A percentile compares a stretch with the other conserved stretches of the same genome.
These are phyloP conservation scores for Chrysemys picta DNA, from an alignment of 2,113 vertebrate species.

Conservation along the genomic window DNA sequence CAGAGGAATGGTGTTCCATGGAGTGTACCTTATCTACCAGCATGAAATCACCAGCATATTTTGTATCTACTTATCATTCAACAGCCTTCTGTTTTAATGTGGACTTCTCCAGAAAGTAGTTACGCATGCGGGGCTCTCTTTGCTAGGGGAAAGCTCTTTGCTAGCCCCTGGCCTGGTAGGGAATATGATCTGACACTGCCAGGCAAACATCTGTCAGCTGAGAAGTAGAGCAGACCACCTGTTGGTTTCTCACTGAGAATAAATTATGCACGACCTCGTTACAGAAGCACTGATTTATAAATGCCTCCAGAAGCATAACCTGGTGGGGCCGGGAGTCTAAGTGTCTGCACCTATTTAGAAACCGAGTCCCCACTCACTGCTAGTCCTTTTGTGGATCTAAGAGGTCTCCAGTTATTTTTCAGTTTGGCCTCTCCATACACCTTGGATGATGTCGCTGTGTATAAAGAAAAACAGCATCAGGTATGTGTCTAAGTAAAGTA, in stretches of 20 bases:
- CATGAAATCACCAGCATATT: background rate
- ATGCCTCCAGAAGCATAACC: background rate
- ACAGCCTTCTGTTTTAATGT: background rate
- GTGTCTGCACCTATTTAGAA: background rate
- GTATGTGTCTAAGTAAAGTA: background rate
- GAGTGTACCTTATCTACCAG: background rate
- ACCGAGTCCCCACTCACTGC: background rate
- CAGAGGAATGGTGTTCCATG: background rate
- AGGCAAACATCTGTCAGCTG: background rate
- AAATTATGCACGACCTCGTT: background rate
- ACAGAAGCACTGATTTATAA: background rate
- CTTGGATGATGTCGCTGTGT: background rate
- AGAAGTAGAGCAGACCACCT: background rate
- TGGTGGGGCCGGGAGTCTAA: background rate
- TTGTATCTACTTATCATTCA: background rate
- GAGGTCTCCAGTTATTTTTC: background rate
- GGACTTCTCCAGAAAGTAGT: background rate
- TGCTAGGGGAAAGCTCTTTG: background rate
- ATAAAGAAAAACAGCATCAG: background rate
- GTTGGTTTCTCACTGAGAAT: background rate
- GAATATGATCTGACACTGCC: background rate
- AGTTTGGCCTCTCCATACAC: background rate
- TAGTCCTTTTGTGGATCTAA: background rate
- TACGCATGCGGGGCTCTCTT: background rate
- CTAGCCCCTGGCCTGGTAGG: background rate